Conservation (phyloP, 2,888 invertebrate species). For the Netelia fuscicornis region DNA sequence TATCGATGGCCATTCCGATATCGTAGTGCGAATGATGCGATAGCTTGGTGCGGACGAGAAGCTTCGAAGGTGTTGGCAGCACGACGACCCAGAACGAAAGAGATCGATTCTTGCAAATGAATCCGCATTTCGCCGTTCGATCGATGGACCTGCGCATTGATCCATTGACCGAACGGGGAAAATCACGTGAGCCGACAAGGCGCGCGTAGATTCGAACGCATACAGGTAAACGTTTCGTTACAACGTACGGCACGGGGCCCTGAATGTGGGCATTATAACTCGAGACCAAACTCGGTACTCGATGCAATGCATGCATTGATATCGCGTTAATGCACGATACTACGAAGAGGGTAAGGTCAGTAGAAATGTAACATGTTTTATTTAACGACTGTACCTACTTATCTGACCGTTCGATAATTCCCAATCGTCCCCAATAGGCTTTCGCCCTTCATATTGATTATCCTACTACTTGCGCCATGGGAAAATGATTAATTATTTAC, state of each 20-base stretch:
- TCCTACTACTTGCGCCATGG: background rate
- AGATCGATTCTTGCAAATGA: too few relatives aligned
- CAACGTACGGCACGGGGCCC: background rate
- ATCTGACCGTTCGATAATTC: background rate
- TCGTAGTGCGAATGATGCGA: too few relatives aligned
- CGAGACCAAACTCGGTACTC: background rate
- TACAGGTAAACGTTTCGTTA: too few relatives aligned
- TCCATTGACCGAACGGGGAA: too few relatives aligned
- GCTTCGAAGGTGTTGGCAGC: too few relatives aligned
- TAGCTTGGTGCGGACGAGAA: too few relatives aligned
- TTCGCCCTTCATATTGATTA: background rate
- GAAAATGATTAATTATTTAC: background rate
- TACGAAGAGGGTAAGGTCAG: background rate
- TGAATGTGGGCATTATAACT: background rate
- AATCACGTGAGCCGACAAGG: too few relatives aligned
- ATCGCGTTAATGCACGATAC: background rate
- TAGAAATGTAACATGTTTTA: background rate
- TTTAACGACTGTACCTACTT: background rate
- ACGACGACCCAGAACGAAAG: too few relatives aligned
- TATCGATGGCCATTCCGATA: too few relatives aligned
- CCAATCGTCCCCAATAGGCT: background rate
- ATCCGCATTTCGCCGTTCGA: too few relatives aligned
- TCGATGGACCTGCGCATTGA: too few relatives aligned
- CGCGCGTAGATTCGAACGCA: too few relatives aligned
- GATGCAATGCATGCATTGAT: background rate